Base-by-base conservation (phyloP, 2,888 invertebrate genomes). In the Balanococcus diminutus region DNA sequence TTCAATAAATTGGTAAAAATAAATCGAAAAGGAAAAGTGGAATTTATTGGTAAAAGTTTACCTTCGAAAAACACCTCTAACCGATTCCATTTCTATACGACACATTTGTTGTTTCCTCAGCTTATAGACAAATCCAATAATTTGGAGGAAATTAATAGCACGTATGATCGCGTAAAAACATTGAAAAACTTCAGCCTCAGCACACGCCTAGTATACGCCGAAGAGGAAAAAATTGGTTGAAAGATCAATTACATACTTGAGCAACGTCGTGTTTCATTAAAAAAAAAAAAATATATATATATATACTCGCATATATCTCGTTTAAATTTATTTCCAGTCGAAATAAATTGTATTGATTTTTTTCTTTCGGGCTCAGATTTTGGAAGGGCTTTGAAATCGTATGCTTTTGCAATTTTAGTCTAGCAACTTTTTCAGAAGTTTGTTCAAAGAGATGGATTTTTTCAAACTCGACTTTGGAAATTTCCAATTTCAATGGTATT, bases 51-150 rank as follows among this genome's bases (percentile, higher is more conserved):
- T 2, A 56, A 67, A 67, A 67, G 28, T 67, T 67, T 16, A 28
- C 67, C 67, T 67, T 67, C 67, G 25, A 67, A 28, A 67, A 67
- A 67, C 67, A 67, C 67, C 67, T 67, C 28, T 31, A 67, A 67
- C 28, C 6, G 67, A 67, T 67, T 67, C 8, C 28, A 67, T 28
- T 28, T 19, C 5, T 67, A 28, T 14, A 28, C n/a, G 3, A 8
- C 19, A 4, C 56, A 56, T 67, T 28, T 25, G 4, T 28, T 28
- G 14, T 28, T 67, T 67, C 67, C 28, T 4, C n/a, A n/a, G n/a
- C 28, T 25, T 14, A 16, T 67, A 56, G 56, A 56, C 56, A 14
- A 28, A 67, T 67, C 56, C 28, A 28, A 67, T 67, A 67, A 67
- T 67, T 67, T 67, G 28, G 28, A 67, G 67, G 28, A 28, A 67